phyloP scores from a whole-genome alignment of 2,888 invertebrate genomes.

The Drosophila quinaria region DNA sequence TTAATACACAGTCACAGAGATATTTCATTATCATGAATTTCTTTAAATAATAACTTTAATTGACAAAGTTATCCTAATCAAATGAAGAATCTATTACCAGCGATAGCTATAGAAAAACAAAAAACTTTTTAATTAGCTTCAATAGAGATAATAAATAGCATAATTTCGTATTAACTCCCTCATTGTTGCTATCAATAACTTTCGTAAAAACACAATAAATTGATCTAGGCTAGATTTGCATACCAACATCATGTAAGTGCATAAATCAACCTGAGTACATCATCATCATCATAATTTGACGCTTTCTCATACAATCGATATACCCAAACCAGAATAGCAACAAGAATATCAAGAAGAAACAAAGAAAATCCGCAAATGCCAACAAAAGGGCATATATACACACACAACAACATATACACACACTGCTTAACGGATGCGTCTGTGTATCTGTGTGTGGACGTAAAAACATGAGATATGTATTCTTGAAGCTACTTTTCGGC shows the following conservation, averaged over 20 bases:
- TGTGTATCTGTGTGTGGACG: constrained; percentile 20
- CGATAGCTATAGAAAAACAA: too few species aligned
- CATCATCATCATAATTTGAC: constrained; percentile 54
- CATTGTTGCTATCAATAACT: neutral
- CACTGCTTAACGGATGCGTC: constrained; percentile 2
- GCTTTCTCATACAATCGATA: constrained; percentile 63
- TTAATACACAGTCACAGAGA: too few species aligned
- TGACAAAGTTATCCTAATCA: too few species aligned
- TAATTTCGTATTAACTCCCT: too few species aligned
- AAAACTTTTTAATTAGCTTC: too few species aligned
- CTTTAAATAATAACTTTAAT: neutral
- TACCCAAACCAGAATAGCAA: constrained; percentile 40
- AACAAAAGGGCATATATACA: constrained; percentile 41
- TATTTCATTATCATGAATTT: neutral
- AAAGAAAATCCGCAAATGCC: constrained; percentile 44
- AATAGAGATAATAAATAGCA: too few species aligned
- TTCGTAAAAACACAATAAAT: neutral
- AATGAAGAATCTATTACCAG: neutral
- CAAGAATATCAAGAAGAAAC: constrained; percentile 26
- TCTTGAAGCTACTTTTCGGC: constrained; percentile 67
- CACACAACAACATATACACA: neutral
- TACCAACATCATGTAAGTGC: constrained; percentile 19
- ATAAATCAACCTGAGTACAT: constrained; percentile 53
- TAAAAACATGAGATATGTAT: constrained; percentile 61
- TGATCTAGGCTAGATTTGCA: constrained; percentile 12